Evolutionary conservation across 2,797 vertebrate genomes (phyloP).

Genomic region (Channallabes apus): DNA sequence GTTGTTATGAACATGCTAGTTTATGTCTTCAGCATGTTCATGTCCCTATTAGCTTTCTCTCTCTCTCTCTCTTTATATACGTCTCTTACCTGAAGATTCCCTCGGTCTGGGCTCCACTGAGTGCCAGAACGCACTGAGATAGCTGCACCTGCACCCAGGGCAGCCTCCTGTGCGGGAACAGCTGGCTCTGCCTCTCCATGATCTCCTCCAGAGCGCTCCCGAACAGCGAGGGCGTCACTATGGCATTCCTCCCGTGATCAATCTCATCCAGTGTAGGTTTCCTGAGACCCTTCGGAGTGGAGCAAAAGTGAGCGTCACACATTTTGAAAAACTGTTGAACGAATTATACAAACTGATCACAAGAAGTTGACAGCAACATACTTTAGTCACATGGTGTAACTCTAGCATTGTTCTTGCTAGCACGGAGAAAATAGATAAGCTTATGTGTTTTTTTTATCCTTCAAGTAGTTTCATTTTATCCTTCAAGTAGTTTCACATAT

Average conservation of each 20-base stretch:
- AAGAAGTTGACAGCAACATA: background rate
- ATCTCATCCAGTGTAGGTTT: conserved; percentile 80
- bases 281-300: conserved; percentile 71
- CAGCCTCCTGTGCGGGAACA: conserved; percentile 70
- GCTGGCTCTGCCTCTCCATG: conserved; percentile 76
- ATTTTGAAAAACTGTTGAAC: background rate
- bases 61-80: no score
- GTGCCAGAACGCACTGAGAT: conserved; percentile 74
- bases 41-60: no score
- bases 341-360: background rate
- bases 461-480: background rate
- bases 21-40: no score
- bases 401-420: background rate
- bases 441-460: background rate
- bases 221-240: conserved; percentile 77
- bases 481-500: background rate
- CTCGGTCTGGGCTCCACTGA: conserved; percentile 77
- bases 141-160: conserved; percentile 83
- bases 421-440: background rate
- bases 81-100: conserved; percentile 79
- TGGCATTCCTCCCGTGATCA: conserved; percentile 71
- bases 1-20: background rate
- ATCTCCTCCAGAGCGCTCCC: conserved; percentile 81
- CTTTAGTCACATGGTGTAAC: background rate
- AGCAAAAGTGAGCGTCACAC: background rate